Conservation (phyloP, 2,888 invertebrate genomes). For the Amiota communis region DNA sequence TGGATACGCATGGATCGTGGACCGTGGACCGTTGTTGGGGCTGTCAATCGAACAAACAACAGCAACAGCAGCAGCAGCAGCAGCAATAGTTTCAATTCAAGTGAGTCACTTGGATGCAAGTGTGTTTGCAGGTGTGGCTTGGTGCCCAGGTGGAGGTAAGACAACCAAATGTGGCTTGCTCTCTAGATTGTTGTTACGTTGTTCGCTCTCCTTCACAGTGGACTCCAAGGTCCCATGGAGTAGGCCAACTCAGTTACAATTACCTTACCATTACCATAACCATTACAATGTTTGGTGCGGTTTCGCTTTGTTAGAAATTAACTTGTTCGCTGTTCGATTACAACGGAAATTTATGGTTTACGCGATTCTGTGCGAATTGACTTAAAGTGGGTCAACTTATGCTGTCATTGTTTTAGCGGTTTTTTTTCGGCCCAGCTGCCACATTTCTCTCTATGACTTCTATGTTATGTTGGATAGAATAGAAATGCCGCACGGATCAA, state of each 20-base stretch:
- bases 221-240: too few relatives aligned
- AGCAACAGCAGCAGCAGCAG: too few relatives aligned
- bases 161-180: constrained; percentile 34
- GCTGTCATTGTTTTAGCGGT: background rate
- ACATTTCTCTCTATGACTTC: background rate
- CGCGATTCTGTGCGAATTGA: constrained; percentile 47
- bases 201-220: background rate
- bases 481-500: background rate
- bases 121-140: constrained; percentile 63
- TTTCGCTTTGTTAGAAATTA: constrained; percentile 42
- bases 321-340: constrained; percentile 57
- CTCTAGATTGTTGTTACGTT: background rate
- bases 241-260: too few relatives aligned
- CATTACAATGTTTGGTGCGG: background rate
- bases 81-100: constrained; percentile 1
- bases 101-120: constrained; percentile 47
- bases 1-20: background rate
- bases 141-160: constrained; percentile 11
- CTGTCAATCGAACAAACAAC: constrained; percentile 24
- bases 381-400: constrained; percentile 48
- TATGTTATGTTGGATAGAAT: background rate
- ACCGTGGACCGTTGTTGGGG: constrained; percentile 13
- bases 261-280: too few relatives aligned
- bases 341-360: constrained; percentile 57
- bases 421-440: constrained; percentile 35